Evolutionary conservation across 1,140 invertebrate species (phyloP), one percentile per base, ranked within the genome.

Genomic region (Aphis gossypii): DNA sequence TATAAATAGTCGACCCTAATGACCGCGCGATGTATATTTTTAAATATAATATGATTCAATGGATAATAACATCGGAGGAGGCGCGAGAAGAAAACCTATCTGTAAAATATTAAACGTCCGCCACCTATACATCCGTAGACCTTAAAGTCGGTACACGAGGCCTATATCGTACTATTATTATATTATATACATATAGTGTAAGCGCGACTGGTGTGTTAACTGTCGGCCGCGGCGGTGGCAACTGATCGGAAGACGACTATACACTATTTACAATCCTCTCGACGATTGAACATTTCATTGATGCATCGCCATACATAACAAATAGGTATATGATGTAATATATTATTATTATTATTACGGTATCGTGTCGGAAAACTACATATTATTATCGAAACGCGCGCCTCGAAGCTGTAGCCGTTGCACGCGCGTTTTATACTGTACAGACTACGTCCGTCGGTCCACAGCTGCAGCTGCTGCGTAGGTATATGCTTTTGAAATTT

Each of bases 1-100:
- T 76, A 76, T 76, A 76, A 76, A 76, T 76, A 76, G 60, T n/a
- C 60, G 60, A 76, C 60, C 60, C 30, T 76, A 76, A 76, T 76
- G 60, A 76, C 60, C 30, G 60, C 11, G 60, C 30, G 60, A 18
- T 76, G 60, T 76, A n/a, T 76, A 76, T 76, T 76, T 76, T 76
- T 76, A 76, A 76, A 76, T n/a, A 76, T 56, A 76, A 76, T n/a
- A n/a, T 25, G n/a, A n/a, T 76, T 76, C 60, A 0, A 68, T n/a
- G 60, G 60, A 76, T 20, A 76, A 76, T 76, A 76, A n/a, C 60
- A 76, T n/a, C 2, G 60, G 60, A n/a, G 4, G 0, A 18, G 48
- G 48, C 48, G 18, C 48, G 48, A 51, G 60, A 76, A 76, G 30
- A 76, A 76, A 76, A 76, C 60, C 18, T 4, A 76, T 76, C 60